phyloP scores from a whole-genome alignment of 2,797 vertebrate genomes.

The Cichlasoma orientale region DNA sequence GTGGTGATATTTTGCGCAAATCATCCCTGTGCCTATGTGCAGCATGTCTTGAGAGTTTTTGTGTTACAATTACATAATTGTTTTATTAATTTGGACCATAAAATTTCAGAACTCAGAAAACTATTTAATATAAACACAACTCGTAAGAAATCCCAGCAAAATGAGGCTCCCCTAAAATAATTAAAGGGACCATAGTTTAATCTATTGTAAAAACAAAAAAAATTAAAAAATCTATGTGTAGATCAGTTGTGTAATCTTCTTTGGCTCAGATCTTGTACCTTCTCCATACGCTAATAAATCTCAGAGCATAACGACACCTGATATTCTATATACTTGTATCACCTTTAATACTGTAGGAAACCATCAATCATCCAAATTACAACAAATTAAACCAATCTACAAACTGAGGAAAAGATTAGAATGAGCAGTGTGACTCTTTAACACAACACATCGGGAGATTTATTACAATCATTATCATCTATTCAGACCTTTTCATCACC shows the following conservation, averaged over 20 bases:
- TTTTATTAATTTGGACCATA: neutral
- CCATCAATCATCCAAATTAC: constrained; percentile 54
- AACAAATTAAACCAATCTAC: constrained; percentile 35
- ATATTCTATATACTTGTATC: constrained; percentile 35
- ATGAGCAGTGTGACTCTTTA: constrained; percentile 38
- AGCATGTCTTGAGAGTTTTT: neutral
- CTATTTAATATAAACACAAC: neutral
- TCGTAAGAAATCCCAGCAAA: neutral
- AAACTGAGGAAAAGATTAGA: constrained; percentile 49
- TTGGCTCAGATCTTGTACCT: constrained; percentile 3
- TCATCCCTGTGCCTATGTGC: neutral
- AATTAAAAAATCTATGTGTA: neutral
- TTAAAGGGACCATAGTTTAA: neutral
- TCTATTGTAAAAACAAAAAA: neutral
- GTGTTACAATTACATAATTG: neutral
- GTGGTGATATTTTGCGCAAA: neutral
- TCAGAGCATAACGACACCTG: constrained; percentile 2
- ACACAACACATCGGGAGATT: constrained; percentile 54
- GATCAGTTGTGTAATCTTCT: neutral
- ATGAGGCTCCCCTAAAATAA: neutral
- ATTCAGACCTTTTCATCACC: constrained; percentile 59
- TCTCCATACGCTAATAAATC: constrained; percentile 5
- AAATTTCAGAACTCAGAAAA: neutral
- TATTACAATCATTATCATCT: constrained; percentile 51
- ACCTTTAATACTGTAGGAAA: constrained; percentile 20